Evolutionary conservation across 2,888 invertebrate genomes (phyloP), one percentile per base, ranked within the genome.

Genomic region (Cepaea hortensis): DNA sequence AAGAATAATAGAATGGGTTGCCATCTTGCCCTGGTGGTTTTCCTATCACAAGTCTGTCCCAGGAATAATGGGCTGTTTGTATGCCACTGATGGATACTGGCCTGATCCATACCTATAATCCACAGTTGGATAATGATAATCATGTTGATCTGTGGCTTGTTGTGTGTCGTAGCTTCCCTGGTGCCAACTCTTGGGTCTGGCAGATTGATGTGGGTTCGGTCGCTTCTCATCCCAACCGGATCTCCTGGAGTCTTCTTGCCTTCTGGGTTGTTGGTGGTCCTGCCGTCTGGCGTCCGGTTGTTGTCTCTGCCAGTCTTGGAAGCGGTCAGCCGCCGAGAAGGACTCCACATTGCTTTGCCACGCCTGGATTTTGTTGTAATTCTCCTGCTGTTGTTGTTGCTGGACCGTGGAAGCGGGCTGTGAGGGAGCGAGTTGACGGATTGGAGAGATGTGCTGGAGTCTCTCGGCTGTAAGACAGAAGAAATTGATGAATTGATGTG

Each of bases 351-450:
- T 55, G 46, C 77, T 55, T 81, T 87, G 88, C 92, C 91, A 92
- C 46, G 91, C 91, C 86, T 88, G 90, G 55, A 91, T 89, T 81
- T 89, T 90, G 75, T 90, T 90, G 87, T 92, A 91, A 87, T 91
- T 91, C 87, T 92, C 90, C 23, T 75, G 35, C 65, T 68, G 75
- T 68, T 68, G 20, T 18, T 68, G 68, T 68, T 20, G n/a, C 76
- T 75, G 77, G 46, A 46, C 48, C 46, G 50, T 2, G 18, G n/a
- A 70, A 1, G 75, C 3, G 48, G 72, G 18, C 13, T 61, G 48
- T 70, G 65, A 61, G 6, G 76, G 75, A 35, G 80, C 79, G 20
- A 55, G 70, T 20, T 81, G 35, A 35, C 85, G 55, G 35, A 68
- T 55, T 0, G 62, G 84, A 50, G 84, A 70, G 6, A 86, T 62